Evolutionary conservation across 2,797 vertebrate species (phyloP).

Genomic region (Basileuterus tristriatus): DNA sequence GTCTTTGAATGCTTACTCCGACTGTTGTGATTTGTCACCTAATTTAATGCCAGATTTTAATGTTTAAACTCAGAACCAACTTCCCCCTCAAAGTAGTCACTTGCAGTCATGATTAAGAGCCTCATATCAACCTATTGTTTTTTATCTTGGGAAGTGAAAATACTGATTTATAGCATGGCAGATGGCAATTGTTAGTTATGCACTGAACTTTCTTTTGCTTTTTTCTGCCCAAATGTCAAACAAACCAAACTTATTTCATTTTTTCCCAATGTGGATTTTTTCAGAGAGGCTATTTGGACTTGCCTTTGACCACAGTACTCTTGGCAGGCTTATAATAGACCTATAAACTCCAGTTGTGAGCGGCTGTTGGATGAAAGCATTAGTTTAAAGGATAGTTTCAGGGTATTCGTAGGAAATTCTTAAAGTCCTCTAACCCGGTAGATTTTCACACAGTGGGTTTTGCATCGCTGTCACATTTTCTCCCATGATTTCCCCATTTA

Average conservation of each 20-base stretch:
- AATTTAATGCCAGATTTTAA: neutral
- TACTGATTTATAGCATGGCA: neutral
- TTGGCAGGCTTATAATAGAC: conserved; percentile 46
- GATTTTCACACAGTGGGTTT: conserved; percentile 8
- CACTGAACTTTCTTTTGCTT: neutral
- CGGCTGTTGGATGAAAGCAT: conserved; percentile 1
- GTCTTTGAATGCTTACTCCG: neutral
- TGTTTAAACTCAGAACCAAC: neutral
- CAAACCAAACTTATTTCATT: conserved; percentile 7
- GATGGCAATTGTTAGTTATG: conserved; percentile 23
- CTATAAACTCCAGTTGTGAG: conserved; percentile 43
- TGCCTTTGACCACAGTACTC: conserved; percentile 32
- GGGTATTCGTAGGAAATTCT: conserved; percentile 23
- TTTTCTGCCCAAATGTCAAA: conserved; percentile 8
- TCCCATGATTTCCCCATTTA: neutral
- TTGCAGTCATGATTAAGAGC: neutral
- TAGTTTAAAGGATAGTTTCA: conserved; percentile 26
- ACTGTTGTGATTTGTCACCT: neutral
- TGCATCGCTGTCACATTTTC: neutral
- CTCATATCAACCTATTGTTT: neutral
- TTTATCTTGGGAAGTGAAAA: neutral
- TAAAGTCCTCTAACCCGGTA: neutral
- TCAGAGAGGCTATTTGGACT: conserved; percentile 14
- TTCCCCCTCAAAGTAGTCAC: neutral
- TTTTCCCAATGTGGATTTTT: conserved; percentile 26